These are phyloP conservation scores for Centropristis striata DNA, from an alignment of 2,113 vertebrate species.

Conservation along the genomic window DNA sequence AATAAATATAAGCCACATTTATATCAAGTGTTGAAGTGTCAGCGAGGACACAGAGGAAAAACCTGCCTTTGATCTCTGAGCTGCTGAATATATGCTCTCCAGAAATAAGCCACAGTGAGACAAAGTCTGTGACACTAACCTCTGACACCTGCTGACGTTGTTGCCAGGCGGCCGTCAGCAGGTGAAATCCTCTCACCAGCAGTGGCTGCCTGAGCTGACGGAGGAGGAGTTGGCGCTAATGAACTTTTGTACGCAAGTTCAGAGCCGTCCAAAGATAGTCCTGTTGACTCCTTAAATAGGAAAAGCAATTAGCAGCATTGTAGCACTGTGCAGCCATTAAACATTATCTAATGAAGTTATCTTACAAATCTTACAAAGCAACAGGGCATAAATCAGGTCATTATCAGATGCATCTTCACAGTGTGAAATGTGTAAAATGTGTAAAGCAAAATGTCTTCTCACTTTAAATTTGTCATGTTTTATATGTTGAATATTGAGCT, in stretches of 20 bases:
- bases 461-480: too few species aligned
- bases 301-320: not conserved
- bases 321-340: not conserved
- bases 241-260: constrained; percentile 1
- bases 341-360: not conserved
- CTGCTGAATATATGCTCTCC: constrained; percentile 18
- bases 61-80: not conserved
- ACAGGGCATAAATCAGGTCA: not conserved
- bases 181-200: constrained; percentile 50
- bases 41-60: not conserved
- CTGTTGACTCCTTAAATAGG: not conserved
- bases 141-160: constrained; percentile 3
- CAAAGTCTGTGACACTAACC: constrained; percentile 58
- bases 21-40: not conserved
- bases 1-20: not conserved
- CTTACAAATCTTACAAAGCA: not conserved
- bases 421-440: not conserved
- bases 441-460: too few species aligned
- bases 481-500: too few species aligned
- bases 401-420: not conserved
- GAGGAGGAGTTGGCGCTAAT: constrained; percentile 9
- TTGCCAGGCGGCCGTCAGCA: constrained; percentile 6
- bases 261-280: constrained; percentile 10
- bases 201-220: not conserved
- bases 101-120: constrained; percentile 47